Conservation (phyloP, 2,888 invertebrate species). For the Parochlus steinenii region DNA sequence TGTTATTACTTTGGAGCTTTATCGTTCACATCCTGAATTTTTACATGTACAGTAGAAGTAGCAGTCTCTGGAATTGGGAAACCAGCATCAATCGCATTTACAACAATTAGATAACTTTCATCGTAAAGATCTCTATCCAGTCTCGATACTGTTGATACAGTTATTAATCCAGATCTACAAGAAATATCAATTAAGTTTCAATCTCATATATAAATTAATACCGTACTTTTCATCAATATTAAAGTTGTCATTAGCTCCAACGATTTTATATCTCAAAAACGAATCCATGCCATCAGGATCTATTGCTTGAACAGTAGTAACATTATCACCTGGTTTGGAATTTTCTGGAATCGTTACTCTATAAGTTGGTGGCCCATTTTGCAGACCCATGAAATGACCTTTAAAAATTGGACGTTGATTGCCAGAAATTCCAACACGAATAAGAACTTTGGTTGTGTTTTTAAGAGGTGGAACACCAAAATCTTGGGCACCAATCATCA, state of each 20-base stretch:
- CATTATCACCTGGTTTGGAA: conserved; percentile 46
- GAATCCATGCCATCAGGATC: conserved; percentile 65
- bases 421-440: conserved; percentile 64
- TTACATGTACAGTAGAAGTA: conserved; percentile 55
- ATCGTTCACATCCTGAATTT: conserved; percentile 61
- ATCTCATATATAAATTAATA: conserved; percentile 10
- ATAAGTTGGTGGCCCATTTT: conserved; percentile 48
- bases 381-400: conserved; percentile 46
- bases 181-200: conserved; percentile 16
- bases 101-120: conserved; percentile 50
- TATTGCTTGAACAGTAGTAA: conserved; percentile 52
- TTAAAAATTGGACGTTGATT: conserved; percentile 67
- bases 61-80: conserved; percentile 59
- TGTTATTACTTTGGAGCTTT: conserved; percentile 50
- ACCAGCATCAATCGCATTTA: conserved; percentile 61
- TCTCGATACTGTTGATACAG: conserved; percentile 53
- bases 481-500: conserved; percentile 51
- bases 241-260: conserved; percentile 64
- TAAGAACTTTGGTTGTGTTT: conserved; percentile 45
- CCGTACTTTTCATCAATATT: conserved; percentile 51
- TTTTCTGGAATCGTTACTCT: conserved; percentile 54
- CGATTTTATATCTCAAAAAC: conserved; percentile 49
- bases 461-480: conserved; percentile 48
- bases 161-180: conserved; percentile 48
- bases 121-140: conserved; percentile 51